These are phyloP conservation scores for Philereme transversata DNA, from an alignment of 2,888 invertebrate genomes.

Conservation along the genomic window DNA sequence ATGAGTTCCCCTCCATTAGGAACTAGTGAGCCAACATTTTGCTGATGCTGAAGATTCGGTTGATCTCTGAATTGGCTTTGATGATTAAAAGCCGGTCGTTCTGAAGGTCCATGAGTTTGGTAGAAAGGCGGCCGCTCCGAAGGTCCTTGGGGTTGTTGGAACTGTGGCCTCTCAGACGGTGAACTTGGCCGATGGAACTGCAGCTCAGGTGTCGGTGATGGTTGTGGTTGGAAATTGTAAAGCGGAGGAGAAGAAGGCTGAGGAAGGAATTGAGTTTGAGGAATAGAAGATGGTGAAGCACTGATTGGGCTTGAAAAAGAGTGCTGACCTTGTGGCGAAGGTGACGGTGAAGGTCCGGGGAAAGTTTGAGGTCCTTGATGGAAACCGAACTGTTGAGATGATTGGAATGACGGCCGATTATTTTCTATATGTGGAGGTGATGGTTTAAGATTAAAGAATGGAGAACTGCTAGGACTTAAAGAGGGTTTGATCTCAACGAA, in stretches of 20 bases:
- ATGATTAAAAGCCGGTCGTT: conserved; percentile 51
- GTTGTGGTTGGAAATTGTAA: conserved; percentile 72
- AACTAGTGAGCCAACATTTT: conserved; percentile 76
- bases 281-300: conserved; percentile 60
- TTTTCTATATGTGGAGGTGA: conserved; percentile 74
- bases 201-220: conserved; percentile 59
- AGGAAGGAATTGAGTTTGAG: conserved; percentile 70
- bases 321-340: conserved; percentile 55
- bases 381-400: conserved; percentile 74
- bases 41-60: conserved; percentile 57
- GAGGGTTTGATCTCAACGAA: conserved; percentile 71
- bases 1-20: conserved; percentile 89
- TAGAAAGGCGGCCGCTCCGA: conserved; percentile 61
- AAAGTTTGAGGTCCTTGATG: conserved; percentile 69
- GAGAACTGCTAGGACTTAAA: conserved; percentile 65
- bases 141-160: conserved; percentile 53
- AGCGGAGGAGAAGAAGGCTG: conserved; percentile 70
- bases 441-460: conserved; percentile 75
- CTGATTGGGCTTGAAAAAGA: conserved; percentile 56
- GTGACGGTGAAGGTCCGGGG: conserved; percentile 61
- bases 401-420: conserved; percentile 69
- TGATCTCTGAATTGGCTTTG: conserved; percentile 58
- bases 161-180: conserved; percentile 57
- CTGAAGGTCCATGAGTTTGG: conserved; percentile 63
- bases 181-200: conserved; percentile 61